Base-by-base conservation (phyloP, 2,797 vertebrate genomes). In the Xiphophorus birchmanni region DNA sequence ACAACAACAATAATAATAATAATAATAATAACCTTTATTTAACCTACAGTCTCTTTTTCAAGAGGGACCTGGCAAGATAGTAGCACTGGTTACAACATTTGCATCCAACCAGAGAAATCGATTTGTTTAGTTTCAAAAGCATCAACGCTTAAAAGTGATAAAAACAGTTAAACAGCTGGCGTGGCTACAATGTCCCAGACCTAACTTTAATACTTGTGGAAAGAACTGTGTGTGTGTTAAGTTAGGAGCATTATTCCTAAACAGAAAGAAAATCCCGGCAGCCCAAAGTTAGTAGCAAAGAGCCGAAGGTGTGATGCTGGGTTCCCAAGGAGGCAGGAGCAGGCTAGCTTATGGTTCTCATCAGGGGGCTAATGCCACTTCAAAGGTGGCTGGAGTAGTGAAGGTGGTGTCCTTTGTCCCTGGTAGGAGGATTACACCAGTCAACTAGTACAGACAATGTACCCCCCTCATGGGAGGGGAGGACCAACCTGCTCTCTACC, bases 361-460 rank as follows among this genome's bases (percentile, higher is more conserved):
- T 95, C 92, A 75, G 90, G 93, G 91, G 90, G 91, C 88, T 95
- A 95, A 96, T 96, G 94, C 92, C 95, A 72, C 91, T 90, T 93
- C 94, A 88, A 92, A 87, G 87, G 91, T 93, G 90, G 75, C 73
- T 92, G 42, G 93, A 95, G 93, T 85, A 92, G 90, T 75, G 65
- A 90, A 86, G 86, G 86, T 90, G 90, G 79, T 86, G 87, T 90
- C 91, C 88, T 95, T 97, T 97, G 96, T 96, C 92, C 93, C 80
- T 89, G 88, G 84, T 86, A 82, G 87, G 73, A 92, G 96, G 96
- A 96, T 97, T 97, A 96, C 95, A 96, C 92, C 87, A 88, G 95
- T 93, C 93, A 93, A 91, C 94, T 89, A 92, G 90, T 88, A 91
- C 91, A 90, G 93, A 97, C 96, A 97, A 97, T 96, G 93, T 81